Base-by-base conservation (phyloP, 2,888 invertebrate species). In the Lamellibrachia satsuma region DNA sequence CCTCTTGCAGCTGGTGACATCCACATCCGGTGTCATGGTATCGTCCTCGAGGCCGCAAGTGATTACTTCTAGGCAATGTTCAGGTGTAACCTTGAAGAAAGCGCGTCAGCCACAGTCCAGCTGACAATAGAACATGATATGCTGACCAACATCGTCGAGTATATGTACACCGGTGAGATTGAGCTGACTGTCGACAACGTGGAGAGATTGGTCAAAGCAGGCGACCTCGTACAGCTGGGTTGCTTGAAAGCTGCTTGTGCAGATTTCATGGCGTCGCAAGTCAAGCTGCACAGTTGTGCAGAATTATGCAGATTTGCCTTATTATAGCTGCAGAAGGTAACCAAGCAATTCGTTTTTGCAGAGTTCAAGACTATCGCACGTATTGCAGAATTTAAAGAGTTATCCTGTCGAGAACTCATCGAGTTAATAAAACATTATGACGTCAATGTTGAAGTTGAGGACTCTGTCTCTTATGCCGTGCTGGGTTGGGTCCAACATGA, bases 251-350 rank as follows among this genome's bases (percentile, higher is more conserved):
- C 55, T 7, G 93, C 93, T 8, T 93, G 93, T 90, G 93, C 93
- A 90, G 90, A 92, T 52, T 93, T 93, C 90, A 92, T 94, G 92
- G 51, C 92, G 75, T 90, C 91, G 11, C 93, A 94, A 39, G 91
- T 93, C 27, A 93, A 91, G n/a, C 92, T 93, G 8, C 27, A 92
- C 11, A 94, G 93, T 93, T 92, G 93, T 90, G 92, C 93, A 55
- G 93, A 93, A 2, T 92, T 94, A 90, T 93, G 93, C 91, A 92
- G 92, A 51, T 94, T 94, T 90, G n/a, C 94, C 22, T 91, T 91
- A 39, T 90, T 93, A 11, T 93, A 75, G 27, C 93, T 93, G 90
- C 91, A 90, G 27, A 15, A 92, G 0, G 92, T 90, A 11, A 92
- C 93, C 7, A 51, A 92, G 39, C 3, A 8, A 9, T n/a, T 52